Evolutionary conservation across 1,140 invertebrate genomes (phyloP).

Genomic region (Drosophila ohnishii): DNA sequence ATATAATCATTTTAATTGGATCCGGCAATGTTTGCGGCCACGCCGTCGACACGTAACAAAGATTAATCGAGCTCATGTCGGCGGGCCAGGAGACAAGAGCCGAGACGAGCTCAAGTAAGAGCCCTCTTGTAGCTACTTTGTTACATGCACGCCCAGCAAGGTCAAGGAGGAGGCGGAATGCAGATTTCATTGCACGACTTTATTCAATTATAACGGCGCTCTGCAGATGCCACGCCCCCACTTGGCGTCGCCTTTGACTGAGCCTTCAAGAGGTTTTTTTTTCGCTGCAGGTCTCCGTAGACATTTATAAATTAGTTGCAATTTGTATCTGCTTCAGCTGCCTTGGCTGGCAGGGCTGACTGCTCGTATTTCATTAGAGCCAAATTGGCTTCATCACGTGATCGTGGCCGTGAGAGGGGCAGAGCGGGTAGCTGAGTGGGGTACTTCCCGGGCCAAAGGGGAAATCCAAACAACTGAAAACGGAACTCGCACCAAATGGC

Average conservation of each 20-base stretch:
- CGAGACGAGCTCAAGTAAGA: constrained; percentile 6
- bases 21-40: constrained; percentile 39
- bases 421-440: not conserved
- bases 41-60: constrained; percentile 52
- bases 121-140: constrained; percentile 22
- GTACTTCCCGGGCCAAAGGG: constrained; percentile 13
- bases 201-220: constrained; percentile 27
- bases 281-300: constrained; percentile 24
- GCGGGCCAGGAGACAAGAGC: constrained; percentile 30
- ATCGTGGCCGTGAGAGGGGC: constrained; percentile 16
- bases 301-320: constrained; percentile 65
- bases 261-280: constrained; percentile 2
- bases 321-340: constrained; percentile 61
- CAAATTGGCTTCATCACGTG: constrained; percentile 66
- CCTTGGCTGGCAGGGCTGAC: constrained; percentile 14
- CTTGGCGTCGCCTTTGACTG: constrained; percentile 4
- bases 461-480: constrained; percentile 35
- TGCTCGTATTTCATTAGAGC: constrained; percentile 65
- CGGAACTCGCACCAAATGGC: constrained; percentile 76
- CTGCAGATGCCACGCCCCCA: constrained; percentile 20
- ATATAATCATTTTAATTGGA: constrained; percentile 78
- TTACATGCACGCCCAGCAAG: constrained; percentile 26
- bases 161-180: constrained; percentile 28
- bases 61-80: constrained; percentile 66
- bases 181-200: constrained; percentile 15